A percentile compares a stretch with the other conserved stretches of the same genome.
phyloP scores from a whole-genome alignment of 2,888 invertebrate species.

The Philereme vetulata region DNA sequence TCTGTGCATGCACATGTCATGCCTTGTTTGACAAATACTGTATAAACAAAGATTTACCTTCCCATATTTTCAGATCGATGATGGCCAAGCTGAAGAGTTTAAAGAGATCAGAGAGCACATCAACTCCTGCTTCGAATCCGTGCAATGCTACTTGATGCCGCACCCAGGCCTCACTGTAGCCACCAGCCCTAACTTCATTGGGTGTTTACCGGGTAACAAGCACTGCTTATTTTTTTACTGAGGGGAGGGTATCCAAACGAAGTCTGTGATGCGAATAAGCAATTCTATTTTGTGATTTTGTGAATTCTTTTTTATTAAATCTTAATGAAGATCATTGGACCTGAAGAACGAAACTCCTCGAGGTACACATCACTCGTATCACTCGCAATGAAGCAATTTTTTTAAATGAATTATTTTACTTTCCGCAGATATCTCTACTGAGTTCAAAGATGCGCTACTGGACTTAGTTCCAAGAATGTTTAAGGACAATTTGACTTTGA shows the following conservation, averaged over 20 bases:
- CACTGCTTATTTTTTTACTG: no score
- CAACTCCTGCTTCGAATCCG: constrained; percentile 26
- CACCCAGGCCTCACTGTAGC: constrained; percentile 36
- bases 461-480: constrained; percentile 26
- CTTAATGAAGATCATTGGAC: no score
- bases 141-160: constrained; percentile 35
- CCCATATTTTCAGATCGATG: constrained; percentile 18
- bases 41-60: neutral
- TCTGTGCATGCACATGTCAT: no score
- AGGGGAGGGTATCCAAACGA: no score
- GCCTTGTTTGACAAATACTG: no score
- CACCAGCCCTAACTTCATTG: constrained; percentile 25
- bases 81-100: constrained; percentile 27
- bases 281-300: no score
- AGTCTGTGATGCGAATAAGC: no score
- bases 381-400: no score
- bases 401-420: neutral
- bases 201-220: constrained; percentile 26
- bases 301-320: no score
- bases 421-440: constrained; percentile 26
- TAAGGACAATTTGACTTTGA: constrained; percentile 13
- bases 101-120: constrained; percentile 28
- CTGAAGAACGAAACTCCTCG: no score
- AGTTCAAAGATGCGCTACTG: constrained; percentile 20
- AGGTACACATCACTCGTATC: no score